Evolutionary conservation across 2,797 vertebrate species (phyloP).

Genomic region (Pogoniulus pusillus): DNA sequence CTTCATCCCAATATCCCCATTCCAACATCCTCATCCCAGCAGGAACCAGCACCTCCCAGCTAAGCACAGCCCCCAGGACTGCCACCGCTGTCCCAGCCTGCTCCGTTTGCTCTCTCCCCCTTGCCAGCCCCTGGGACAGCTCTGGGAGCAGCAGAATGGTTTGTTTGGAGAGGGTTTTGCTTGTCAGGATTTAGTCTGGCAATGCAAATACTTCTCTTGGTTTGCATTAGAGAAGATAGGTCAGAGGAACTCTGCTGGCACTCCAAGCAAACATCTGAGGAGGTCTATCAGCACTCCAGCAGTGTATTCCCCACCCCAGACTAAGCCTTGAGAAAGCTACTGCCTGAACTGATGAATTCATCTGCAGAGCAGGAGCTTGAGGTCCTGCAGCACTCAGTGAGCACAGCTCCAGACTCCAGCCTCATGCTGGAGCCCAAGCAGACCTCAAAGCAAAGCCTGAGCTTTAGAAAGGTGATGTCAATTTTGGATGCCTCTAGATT

Average conservation of each 20-base stretch:
- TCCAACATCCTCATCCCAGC: background rate
- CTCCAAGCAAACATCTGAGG: background rate
- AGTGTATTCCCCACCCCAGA: background rate
- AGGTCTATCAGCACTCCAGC: background rate
- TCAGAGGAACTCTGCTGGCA: background rate
- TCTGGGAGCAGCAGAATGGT: background rate
- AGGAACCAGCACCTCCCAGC: background rate
- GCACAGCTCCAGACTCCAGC: rapidly evolving
- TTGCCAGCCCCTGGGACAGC: background rate
- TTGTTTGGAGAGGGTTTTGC: background rate
- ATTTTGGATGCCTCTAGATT: no score
- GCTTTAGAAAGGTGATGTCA: background rate
- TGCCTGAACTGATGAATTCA: background rate
- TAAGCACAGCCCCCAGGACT: background rate
- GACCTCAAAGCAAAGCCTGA: background rate
- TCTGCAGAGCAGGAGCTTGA: rapidly evolving
- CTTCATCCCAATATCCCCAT: background rate
- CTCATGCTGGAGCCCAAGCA: rapidly evolving
- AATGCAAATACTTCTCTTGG: background rate
- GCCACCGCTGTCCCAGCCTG: background rate
- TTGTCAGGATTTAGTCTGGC: background rate
- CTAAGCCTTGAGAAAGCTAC: background rate
- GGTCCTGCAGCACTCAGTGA: background rate
- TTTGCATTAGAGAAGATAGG: background rate
- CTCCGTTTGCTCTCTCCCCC: background rate